Base-by-base conservation (phyloP, 2,113 vertebrate genomes). In the Corydoras sp. region DNA sequence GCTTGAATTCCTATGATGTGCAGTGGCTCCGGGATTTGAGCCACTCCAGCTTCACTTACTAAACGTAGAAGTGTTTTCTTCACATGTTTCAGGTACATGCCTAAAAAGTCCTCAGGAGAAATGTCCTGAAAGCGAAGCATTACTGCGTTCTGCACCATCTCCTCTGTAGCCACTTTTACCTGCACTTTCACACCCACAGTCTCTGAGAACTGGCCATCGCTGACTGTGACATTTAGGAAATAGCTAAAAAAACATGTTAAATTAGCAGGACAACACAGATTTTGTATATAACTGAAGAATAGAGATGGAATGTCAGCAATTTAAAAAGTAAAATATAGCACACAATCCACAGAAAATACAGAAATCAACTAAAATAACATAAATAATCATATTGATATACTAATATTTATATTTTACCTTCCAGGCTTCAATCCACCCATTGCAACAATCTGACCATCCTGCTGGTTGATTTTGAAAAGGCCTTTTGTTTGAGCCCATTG, bases 131-230 rank as follows among this genome's bases (percentile, higher is more conserved):
- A 96, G 15, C 93, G 93, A 70, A 99, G 86, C 43, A 89, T 93
- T 70, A 96, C 86, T 0, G 95, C 88, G 51, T 92, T 92, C 58
- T 92, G 91, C 75, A 98, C 77, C 87, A 95, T 89, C 62, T 91
- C 91, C 0, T 92, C 92, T 0, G 93, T 90, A 79, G 95, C 85
- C 77, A 96, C 93, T 63, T 97, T 92, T 0, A 99, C 95, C 0
- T 92, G 92, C n/a, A 99, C 91, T 0, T 90, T 89, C 3, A 99
- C 92, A 0, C 94, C 95, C 0, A 94, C 91, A 48, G 92, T 91
- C 30, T 96, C 93, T 35, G 94, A 92, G 66, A 95, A 96, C 0
- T 93, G 92, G 4, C 96, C 96, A 0, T 99, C 97, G 0, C 94
- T 99, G 76, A 99, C 96, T 0, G 95, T 96, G 4, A 93, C 92